Conservation (phyloP, 2,888 invertebrate genomes). For the Dryomyza anilis region DNA sequence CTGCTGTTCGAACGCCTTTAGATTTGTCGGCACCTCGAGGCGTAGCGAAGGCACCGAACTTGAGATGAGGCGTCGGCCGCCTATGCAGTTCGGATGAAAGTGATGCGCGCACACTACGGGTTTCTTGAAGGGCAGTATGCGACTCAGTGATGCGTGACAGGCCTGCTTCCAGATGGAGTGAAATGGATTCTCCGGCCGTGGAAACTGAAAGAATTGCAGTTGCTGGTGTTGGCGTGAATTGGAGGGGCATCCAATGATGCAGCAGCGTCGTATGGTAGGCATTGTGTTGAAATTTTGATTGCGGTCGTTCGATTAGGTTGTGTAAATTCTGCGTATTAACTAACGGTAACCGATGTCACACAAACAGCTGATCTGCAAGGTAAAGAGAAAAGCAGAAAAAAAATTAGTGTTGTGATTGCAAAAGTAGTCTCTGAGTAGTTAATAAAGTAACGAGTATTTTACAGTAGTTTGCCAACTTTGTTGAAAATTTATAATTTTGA, state of each 20-base stretch:
- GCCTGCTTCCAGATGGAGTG: constrained; percentile 57
- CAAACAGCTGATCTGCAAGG: constrained; percentile 7
- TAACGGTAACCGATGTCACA: background rate
- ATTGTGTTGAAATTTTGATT: constrained; percentile 32
- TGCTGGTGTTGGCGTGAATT: constrained; percentile 54
- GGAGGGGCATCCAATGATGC: constrained; percentile 56
- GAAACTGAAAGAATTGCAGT: constrained; percentile 58
- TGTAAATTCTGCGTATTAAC: no score
- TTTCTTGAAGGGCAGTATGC: constrained; percentile 56
- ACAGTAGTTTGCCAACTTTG: no score
- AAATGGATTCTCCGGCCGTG: constrained; percentile 52
- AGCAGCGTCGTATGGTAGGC: constrained; percentile 57
- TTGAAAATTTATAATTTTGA: no score
- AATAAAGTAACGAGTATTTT: no score
- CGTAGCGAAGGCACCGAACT: constrained; percentile 53
- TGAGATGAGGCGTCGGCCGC: constrained; percentile 51
- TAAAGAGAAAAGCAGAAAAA: background rate
- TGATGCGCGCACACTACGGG: constrained; percentile 57
- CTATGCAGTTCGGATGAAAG: constrained; percentile 53
- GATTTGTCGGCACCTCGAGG: constrained; percentile 51
- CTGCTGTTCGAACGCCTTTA: constrained; percentile 52
- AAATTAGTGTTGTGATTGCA: background rate
- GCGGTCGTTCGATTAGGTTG: no score
- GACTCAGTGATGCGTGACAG: constrained; percentile 55
- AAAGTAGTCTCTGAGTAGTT: background rate